These are phyloP conservation scores for Leucoraja erinaceus DNA, from an alignment of 2,113 vertebrate genomes.

Conservation along the genomic window DNA sequence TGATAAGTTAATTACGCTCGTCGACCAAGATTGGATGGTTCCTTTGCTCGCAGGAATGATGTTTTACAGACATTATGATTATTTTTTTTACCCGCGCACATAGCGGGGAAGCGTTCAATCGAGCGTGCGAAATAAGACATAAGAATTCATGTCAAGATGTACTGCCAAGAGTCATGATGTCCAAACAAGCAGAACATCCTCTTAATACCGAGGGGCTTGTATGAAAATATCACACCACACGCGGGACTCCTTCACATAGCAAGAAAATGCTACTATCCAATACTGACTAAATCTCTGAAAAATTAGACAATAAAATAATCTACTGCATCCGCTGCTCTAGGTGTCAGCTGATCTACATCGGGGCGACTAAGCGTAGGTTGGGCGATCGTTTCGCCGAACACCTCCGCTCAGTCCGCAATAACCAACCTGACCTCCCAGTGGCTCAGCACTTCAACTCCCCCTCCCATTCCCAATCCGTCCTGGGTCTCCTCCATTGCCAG, in stretches of 20 bases:
- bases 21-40: background rate
- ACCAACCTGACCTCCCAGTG: too few relatives aligned
- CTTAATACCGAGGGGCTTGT: background rate
- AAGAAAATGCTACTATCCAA: background rate
- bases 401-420: too few relatives aligned
- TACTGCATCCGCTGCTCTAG: too few relatives aligned
- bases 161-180: background rate
- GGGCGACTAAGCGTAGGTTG: too few relatives aligned
- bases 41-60: background rate
- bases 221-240: conserved; percentile 7
- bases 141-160: conserved; percentile 5
- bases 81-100: background rate
- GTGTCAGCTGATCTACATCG: too few relatives aligned
- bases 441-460: too few relatives aligned
- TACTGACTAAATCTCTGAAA: background rate
- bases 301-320: too few relatives aligned
- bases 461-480: too few relatives aligned
- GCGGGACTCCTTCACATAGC: too few relatives aligned
- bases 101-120: background rate
- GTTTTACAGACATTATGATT: background rate
- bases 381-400: too few relatives aligned
- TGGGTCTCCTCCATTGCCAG: too few relatives aligned
- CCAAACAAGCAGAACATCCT: conserved; percentile 3
- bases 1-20: background rate
- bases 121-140: background rate